Conservation (phyloP, 2,113 vertebrate genomes). For the Albula goreensis region DNA sequence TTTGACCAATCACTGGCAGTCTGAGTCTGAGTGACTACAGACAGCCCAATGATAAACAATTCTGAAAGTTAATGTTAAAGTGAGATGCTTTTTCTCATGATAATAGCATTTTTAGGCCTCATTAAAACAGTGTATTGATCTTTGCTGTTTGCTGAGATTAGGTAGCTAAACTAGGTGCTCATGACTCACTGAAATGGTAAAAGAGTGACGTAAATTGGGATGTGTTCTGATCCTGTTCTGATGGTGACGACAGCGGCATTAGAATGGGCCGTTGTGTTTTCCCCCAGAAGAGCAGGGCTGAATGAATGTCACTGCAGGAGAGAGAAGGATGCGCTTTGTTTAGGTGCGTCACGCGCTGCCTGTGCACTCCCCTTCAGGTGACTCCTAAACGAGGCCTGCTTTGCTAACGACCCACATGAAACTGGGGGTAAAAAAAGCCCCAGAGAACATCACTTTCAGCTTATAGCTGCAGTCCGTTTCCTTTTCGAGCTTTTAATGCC, state of each 20-base stretch:
- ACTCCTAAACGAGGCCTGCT: not conserved
- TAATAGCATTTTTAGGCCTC: too few species aligned
- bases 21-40: too few species aligned
- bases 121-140: too few species aligned
- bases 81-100: too few species aligned
- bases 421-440: not conserved
- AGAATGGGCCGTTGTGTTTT: not conserved
- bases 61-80: too few species aligned
- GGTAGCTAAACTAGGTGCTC: too few species aligned
- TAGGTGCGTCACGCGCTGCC: not conserved
- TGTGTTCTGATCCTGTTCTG: too few species aligned
- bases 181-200: too few species aligned
- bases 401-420: not conserved
- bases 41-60: too few species aligned
- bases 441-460: not conserved
- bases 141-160: too few species aligned
- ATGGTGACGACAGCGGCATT: not conserved
- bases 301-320: not conserved
- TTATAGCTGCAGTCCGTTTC: not conserved
- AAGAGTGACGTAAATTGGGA: too few species aligned
- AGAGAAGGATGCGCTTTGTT: not conserved
- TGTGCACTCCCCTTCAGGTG: not conserved
- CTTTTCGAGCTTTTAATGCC: not conserved
- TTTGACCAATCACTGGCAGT: too few species aligned
- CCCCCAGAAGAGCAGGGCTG: not conserved